phyloP scores from a whole-genome alignment of 2,797 vertebrate species.

The Paramormyrops hopkinsi region DNA sequence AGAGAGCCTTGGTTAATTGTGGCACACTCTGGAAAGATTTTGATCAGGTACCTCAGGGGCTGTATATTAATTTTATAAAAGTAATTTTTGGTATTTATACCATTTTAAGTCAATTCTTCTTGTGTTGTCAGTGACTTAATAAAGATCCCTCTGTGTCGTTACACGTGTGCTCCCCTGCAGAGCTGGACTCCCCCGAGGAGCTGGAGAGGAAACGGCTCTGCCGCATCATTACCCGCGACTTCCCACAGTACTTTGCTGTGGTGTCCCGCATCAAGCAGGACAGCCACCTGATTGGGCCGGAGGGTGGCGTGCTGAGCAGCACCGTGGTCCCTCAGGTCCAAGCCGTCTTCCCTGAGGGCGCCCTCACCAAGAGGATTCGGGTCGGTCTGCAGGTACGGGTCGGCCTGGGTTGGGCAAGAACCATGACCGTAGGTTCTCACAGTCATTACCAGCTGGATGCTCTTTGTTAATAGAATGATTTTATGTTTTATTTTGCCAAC shows the following conservation, averaged over 20 bases:
- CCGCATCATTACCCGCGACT: slow-evolving; percentile 92
- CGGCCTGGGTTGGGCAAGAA: neutral
- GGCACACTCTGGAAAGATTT: neutral
- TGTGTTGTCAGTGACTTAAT: neutral
- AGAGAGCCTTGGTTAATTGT: neutral
- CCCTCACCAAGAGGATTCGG: slow-evolving; percentile 89
- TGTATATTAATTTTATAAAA: neutral
- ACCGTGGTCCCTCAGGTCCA: slow-evolving; percentile 91
- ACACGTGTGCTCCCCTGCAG: slow-evolving; percentile 48
- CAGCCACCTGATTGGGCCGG: slow-evolving; percentile 90
- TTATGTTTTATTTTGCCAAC: neutral
- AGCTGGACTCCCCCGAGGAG: slow-evolving; percentile 84
- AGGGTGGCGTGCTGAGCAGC: slow-evolving; percentile 92
- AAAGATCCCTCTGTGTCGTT: neutral
- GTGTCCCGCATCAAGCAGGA: slow-evolving; percentile 95
- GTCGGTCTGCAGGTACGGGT: slow-evolving; percentile 90
- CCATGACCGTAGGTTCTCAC: neutral
- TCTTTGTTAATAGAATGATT: neutral
- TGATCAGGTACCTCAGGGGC: neutral
- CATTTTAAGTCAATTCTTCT: neutral
- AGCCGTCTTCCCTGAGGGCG: slow-evolving; percentile 93
- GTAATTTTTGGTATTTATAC: neutral
- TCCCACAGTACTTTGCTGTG: slow-evolving; percentile 96
- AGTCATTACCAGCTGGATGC: neutral
- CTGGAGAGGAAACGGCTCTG: slow-evolving; percentile 91